Base-by-base conservation (phyloP, 2,113 vertebrate genomes). In the Synodontis membranacea region DNA sequence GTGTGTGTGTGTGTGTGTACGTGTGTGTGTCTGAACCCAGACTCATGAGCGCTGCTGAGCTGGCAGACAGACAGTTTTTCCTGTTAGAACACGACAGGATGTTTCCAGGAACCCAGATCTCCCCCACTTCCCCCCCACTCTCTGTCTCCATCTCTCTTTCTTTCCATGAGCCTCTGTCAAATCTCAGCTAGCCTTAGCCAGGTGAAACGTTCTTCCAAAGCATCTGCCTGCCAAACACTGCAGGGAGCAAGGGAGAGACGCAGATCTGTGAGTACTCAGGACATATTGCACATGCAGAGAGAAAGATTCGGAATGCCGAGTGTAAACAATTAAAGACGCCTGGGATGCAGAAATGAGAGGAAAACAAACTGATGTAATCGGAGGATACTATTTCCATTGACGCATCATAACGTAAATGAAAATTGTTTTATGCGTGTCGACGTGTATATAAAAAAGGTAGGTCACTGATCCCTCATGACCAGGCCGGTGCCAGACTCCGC, bases 91-190 rank as follows among this genome's bases (percentile, higher is more conserved):
- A 78, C 44, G 46, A 82, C 82, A 84, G 85, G 86, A 88, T 60
- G 75, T 86, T 91, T 91, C 90, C 90, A 84, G 87, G 90, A 90
- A 89, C 60, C 80, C 48, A 81, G 78, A 88, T 66, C 62, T 64
- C 70, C 48, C 62, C 28, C 76, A 72, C 82, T 10, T 56, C 80
- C 44, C 39, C 39, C 39, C 11, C 25, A 25, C 2, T 37, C 78
- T 72, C 25, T 74, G 50, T 70, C 62, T 72, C 83, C 4, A 37
- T 84, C 83, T 84, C 70, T 76, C 66, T 84, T 60, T 54, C 80
- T 48, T 75, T 54, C 48, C 54, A 21, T 82, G 80, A 82, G 81
- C 21, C 52, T 79, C 80, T 75, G 66, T 68, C 66, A 86, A 82
- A 86, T 37, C 62, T 68, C 60, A 44, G 81, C 76, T 37, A 56